A percentile compares a stretch with the other conserved stretches of the same genome.
Evolutionary conservation across 2,113 vertebrate species (phyloP).

Genomic region (Aspidoscelis tigris): DNA sequence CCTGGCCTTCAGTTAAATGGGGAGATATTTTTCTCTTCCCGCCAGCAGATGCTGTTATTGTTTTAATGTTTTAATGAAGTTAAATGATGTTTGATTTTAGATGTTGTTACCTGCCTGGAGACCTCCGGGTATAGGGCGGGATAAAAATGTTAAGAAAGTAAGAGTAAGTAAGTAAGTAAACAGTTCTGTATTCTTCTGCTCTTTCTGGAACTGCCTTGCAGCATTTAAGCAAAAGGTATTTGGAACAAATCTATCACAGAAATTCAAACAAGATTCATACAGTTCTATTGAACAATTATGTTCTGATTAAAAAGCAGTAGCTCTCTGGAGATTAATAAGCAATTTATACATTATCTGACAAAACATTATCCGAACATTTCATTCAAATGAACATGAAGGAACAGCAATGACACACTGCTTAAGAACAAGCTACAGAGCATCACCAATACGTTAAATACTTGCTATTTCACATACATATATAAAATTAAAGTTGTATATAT

Average conservation of each 20-base stretch:
- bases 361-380: slow-evolving; percentile 33
- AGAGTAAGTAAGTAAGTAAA: too few relatives aligned
- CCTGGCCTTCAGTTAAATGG: too few relatives aligned
- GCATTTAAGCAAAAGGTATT: too few relatives aligned
- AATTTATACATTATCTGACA: slow-evolving; percentile 18
- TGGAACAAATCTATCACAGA: not conserved
- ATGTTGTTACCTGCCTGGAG: too few relatives aligned
- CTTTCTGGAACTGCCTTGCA: too few relatives aligned
- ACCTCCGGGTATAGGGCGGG: too few relatives aligned
- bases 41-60: too few relatives aligned
- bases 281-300: not conserved
- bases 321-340: slow-evolving; percentile 24
- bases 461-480: not conserved
- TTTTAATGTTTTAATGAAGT: too few relatives aligned
- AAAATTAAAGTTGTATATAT: not conserved
- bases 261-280: slow-evolving; percentile 2
- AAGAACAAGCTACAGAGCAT: not conserved
- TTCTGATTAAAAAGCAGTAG: not conserved
- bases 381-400: slow-evolving; percentile 21
- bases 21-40: too few relatives aligned
- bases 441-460: not conserved
- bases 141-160: too few relatives aligned
- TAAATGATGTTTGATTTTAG: too few relatives aligned
- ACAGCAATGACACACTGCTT: slow-evolving; percentile 4
- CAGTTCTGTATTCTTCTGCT: too few relatives aligned